Conservation (phyloP, 1,140 invertebrate genomes). For the Pseudomyrmex dendroicus region DNA sequence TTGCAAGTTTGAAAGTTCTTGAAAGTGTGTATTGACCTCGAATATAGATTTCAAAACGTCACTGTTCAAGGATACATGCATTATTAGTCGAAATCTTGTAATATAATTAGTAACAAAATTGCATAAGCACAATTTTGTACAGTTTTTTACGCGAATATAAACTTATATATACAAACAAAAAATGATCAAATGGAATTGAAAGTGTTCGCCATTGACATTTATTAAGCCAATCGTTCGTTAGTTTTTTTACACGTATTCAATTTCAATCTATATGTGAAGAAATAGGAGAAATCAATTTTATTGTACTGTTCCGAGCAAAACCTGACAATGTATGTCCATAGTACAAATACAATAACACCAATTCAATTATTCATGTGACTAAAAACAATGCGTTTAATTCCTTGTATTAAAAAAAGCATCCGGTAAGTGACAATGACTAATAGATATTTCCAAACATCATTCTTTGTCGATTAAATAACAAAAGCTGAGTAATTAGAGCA, state of each 20-base stretch:
- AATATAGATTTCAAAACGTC: constrained; percentile 9
- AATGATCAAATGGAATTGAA: not conserved
- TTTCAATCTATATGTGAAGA: not conserved
- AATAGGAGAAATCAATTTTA: not conserved
- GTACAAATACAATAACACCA: not conserved
- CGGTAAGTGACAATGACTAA: not conserved
- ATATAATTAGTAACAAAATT: not conserved
- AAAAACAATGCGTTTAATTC: not conserved
- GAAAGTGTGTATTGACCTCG: not conserved
- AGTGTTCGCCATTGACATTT: not conserved
- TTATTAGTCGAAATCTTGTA: not conserved
- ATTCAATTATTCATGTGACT: constrained; percentile 8
- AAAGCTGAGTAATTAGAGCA: constrained; percentile 28
- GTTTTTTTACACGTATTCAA: not conserved
- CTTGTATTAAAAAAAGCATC: not conserved
- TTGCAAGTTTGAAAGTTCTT: constrained; percentile 14
- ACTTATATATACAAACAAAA: not conserved
- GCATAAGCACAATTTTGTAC: not conserved
- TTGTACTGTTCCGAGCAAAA: not conserved
- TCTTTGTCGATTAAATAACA: not conserved
- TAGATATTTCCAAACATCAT: constrained; percentile 11
- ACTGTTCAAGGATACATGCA: constrained; percentile 6
- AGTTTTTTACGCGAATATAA: no score
- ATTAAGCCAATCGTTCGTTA: not conserved
- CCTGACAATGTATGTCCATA: not conserved